These are phyloP conservation scores for Dasypolia templi DNA, from an alignment of 2,888 invertebrate genomes.

Conservation along the genomic window DNA sequence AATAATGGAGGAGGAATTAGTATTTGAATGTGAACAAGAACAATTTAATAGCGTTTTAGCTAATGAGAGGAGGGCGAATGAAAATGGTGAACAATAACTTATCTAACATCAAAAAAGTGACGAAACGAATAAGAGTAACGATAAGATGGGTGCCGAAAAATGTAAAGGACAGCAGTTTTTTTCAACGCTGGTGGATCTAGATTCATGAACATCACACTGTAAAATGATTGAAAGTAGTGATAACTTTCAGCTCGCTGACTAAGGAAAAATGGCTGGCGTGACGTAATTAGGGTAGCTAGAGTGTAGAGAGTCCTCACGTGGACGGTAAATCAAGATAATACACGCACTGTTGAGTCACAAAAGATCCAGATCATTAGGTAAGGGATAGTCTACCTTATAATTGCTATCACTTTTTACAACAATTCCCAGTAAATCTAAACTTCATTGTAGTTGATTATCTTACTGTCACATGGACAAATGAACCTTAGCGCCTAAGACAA, in stretches of 20 bases:
- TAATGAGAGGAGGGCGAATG: too few species aligned
- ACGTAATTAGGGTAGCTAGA: slow-evolving; percentile 12
- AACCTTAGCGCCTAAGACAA: background rate
- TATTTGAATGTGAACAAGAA: too few species aligned
- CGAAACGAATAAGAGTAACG: too few species aligned
- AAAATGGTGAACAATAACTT: too few species aligned
- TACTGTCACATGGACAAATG: background rate
- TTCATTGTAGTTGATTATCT: background rate
- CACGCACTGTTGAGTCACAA: slow-evolving; percentile 27
- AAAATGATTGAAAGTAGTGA: slow-evolving; percentile 11
- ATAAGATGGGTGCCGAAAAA: too few species aligned
- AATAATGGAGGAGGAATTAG: too few species aligned
- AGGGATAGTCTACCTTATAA: background rate
- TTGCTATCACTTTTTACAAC: background rate
- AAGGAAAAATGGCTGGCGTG: background rate
- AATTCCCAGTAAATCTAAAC: background rate
- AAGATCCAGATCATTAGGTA: background rate
- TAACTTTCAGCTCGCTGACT: slow-evolving; percentile 35
- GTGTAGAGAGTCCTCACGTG: slow-evolving; percentile 14
- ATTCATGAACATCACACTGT: background rate
- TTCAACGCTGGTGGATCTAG: background rate
- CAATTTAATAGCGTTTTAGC: too few species aligned
- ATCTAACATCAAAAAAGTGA: too few species aligned
- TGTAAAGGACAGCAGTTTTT: background rate
- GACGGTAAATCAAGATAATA: slow-evolving; percentile 34